A percentile compares a stretch with the other conserved stretches of the same genome.
phyloP scores from a whole-genome alignment of 2,888 invertebrate genomes.

The Schizaphis graminum region DNA sequence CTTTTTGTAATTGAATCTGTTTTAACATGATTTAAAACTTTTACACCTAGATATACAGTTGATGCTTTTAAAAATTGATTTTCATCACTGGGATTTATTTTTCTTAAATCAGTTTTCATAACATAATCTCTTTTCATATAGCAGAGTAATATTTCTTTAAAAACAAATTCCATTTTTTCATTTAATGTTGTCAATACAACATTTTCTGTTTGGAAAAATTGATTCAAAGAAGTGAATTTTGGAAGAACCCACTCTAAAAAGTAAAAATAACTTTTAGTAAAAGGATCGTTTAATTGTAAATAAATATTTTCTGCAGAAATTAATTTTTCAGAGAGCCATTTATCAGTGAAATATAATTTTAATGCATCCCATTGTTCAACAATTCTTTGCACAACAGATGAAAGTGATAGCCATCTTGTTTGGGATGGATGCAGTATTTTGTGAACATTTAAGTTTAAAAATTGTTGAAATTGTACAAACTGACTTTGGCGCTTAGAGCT shows the following conservation, averaged over 20 bases:
- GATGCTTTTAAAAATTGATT: not conserved
- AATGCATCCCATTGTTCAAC: too few species aligned
- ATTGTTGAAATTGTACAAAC: too few species aligned
- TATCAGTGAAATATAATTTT: too few species aligned
- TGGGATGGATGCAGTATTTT: too few species aligned
- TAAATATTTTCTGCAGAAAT: conserved; percentile 30
- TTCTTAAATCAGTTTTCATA: not conserved
- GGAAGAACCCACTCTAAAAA: conserved; percentile 53
- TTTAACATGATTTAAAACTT: not conserved
- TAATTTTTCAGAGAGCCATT: too few species aligned
- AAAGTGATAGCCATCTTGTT: too few species aligned
- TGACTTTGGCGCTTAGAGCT: conserved; percentile 33
- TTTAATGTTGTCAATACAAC: conserved; percentile 12
- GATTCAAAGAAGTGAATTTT: conserved; percentile 36
- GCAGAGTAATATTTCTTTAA: not conserved
- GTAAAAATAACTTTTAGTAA: conserved; percentile 14
- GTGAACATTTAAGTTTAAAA: too few species aligned
- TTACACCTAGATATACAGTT: not conserved
- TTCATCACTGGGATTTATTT: not conserved
- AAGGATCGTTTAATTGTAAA: conserved; percentile 31
- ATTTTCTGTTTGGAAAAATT: conserved; percentile 44
- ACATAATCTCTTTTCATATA: conserved; percentile 44
- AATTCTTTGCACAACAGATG: too few species aligned
- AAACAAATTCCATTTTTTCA: conserved; percentile 20
- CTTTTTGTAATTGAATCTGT: not conserved